Conservation (phyloP, 2,113 vertebrate species). For the Cyanoliseus patagonus region DNA sequence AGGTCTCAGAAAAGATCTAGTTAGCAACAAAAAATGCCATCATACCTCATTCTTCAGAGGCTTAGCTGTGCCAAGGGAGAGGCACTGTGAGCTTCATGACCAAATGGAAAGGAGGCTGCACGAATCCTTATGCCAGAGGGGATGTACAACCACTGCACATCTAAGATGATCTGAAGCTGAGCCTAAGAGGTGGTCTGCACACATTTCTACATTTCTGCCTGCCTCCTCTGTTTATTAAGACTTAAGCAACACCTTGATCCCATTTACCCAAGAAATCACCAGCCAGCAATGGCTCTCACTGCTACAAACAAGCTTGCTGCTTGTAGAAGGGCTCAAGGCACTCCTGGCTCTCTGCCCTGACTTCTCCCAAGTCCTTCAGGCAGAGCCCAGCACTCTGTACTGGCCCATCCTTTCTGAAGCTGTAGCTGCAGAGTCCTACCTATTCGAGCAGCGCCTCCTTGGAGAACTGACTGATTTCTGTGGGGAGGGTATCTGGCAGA, state of each 20-base stretch:
- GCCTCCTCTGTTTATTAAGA: not conserved
- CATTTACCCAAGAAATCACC: not conserved
- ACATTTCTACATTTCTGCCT: not conserved
- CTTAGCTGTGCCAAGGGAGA: not conserved
- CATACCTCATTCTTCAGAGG: not conserved
- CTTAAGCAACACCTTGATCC: not conserved
- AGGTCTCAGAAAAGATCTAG: not conserved
- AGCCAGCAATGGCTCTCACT: not conserved
- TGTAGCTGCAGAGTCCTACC: not conserved
- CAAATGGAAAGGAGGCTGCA: not conserved
- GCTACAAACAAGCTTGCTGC: not conserved
- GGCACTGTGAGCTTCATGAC: not conserved
- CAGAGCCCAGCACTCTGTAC: not conserved
- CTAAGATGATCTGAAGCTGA: not conserved
- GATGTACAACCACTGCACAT: not conserved
- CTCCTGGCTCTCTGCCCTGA: not conserved
- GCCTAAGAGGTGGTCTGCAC: not conserved
- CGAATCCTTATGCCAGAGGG: not conserved
- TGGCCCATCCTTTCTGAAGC: not conserved
- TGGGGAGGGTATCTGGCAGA: not conserved
- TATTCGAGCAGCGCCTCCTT: not conserved
- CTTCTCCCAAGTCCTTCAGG: not conserved
- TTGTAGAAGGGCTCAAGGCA: not conserved
- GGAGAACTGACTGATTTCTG: not conserved
- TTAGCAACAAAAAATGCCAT: not conserved